Percentiles rank a stretch among this genome's conserved stretches.
phyloP scores from a whole-genome alignment of 2,797 vertebrate genomes.

The Pseudomugil tenellus region DNA sequence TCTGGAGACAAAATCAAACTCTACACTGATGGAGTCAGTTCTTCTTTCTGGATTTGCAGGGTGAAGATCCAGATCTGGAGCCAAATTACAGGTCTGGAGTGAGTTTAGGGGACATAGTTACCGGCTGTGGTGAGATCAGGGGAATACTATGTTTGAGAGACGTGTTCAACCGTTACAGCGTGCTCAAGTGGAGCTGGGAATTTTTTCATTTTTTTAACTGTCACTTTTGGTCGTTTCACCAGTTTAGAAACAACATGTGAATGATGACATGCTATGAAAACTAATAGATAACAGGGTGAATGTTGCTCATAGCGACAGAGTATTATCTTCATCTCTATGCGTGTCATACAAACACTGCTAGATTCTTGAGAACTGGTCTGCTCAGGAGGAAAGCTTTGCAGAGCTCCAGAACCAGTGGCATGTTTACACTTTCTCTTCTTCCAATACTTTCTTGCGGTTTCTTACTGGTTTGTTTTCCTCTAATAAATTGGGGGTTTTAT shows the following conservation, averaged over 20 bases:
- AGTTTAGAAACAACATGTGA: not conserved
- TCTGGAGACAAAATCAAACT: constrained; percentile 29
- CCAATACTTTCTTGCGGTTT: not conserved
- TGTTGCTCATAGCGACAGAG: constrained; percentile 9
- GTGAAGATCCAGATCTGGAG: constrained; percentile 27
- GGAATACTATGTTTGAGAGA: constrained; percentile 25
- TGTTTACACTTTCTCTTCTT: not conserved
- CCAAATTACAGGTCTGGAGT: constrained; percentile 38
- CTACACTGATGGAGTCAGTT: not conserved
- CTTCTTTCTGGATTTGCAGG: constrained; percentile 21
- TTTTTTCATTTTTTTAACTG: not conserved
- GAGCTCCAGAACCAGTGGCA: not conserved
- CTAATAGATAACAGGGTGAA: constrained; percentile 9
- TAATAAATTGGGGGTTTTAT: not conserved
- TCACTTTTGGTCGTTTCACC: not conserved
- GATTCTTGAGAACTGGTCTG: not conserved
- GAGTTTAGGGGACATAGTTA: constrained; percentile 10
- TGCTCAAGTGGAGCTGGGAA: constrained; percentile 12
- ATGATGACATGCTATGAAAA: not conserved
- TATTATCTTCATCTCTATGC: not conserved
- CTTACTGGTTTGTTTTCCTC: not conserved
- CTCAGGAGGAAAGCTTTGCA: not conserved
- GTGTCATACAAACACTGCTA: constrained; percentile 5
- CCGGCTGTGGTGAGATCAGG: constrained; percentile 7
- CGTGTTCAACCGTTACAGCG: not conserved